Evolutionary conservation across 1,140 invertebrate species (phyloP), one percentile per base, ranked within the genome.

Genomic region (Macrobrachium rosenbergii): DNA sequence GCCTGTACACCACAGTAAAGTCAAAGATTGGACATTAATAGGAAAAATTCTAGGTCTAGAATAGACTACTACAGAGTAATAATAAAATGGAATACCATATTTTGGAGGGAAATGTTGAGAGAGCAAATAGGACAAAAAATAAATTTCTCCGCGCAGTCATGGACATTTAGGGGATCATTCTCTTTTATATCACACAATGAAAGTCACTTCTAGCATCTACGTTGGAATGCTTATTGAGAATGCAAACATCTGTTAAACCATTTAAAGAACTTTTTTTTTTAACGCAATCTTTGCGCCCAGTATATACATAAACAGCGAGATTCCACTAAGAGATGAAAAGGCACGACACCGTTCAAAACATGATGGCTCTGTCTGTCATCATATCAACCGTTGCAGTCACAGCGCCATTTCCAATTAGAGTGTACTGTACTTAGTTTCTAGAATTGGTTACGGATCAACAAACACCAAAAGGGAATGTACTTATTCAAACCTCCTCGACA

Each of bases 181-280:
- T 82, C 75, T 43, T 37, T 82, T 82, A 88, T 88, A 88, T 88
- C 86, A 88, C 86, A 88, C 86, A 88, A 67, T 82, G 80, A 88
- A 88, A 82, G 80, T 82, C 81, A 82, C 86, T 76, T 88, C 86
- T 88, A 88, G 62, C 86, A 83, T 72, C 86, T 88, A 88, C 72
- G 86, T 82, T 88, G 86, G 86, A 88, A 88, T 88, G 86, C 80
- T 88, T 83, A 88, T 88, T 88, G 86, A 88, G 86, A 88, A 88
- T 88, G 86, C 86, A 88, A 83, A 88, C 86, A 88, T 83, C 81
- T 88, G 45, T 83, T 83, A 78, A 78, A 78, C 86, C 81, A 77
- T 83, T 81, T 83, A 82, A 62, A 82, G 81, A 87, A 81, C 85
- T 87, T 87, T 78, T 78, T n/a, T n/a, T 79, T 79, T 79, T 77